Evolutionary conservation across 2,888 invertebrate species (phyloP), one percentile per base, ranked within the genome.

Genomic region (Entomobrya multifasciata): DNA sequence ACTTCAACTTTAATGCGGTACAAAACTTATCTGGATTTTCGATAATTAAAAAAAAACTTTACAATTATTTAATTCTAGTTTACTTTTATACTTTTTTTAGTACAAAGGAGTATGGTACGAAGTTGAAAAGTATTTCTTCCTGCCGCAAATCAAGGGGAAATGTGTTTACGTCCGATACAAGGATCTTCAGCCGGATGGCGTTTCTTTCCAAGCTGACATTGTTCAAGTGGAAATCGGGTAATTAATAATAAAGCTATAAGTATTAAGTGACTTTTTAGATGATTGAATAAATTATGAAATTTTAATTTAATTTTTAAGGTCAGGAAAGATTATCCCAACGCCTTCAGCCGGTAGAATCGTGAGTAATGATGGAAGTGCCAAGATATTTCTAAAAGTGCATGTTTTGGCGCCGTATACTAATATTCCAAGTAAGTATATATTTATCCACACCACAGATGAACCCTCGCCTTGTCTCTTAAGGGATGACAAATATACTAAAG

Each of bases 31-130:
- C n/a, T n/a, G n/a, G n/a, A n/a, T n/a, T n/a, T n/a, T n/a, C n/a
- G n/a, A n/a, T n/a, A n/a, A n/a, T n/a, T n/a, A n/a, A n/a, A n/a
- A n/a, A n/a, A n/a, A n/a, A n/a, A n/a, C n/a, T n/a, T n/a, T n/a
- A n/a, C n/a, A n/a, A n/a, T n/a, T n/a, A n/a, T n/a, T n/a, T n/a
- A n/a, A n/a, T n/a, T n/a, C n/a, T n/a, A n/a, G n/a, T n/a, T n/a
- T n/a, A 30, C 15, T 30, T 62, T 62, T 62, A 30, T 30, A 30
- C n/a, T 62, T 62, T 74, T 27, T 25, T 13, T 20, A 83, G 83
- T 77, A 83, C 44, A n/a, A 47, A 11, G 83, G 77, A 6, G 17
- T 77, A 11, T 83, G 83, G 83, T 83, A 47, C n/a, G 83, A 83
- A 55, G 83, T 77, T 6, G 83, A 65, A 13, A 83, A 83, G 27